A percentile compares a stretch with the other conserved stretches of the same genome.
phyloP scores from a whole-genome alignment of 92 coral and sea anemone genomes.

The Porites evermanni region DNA sequence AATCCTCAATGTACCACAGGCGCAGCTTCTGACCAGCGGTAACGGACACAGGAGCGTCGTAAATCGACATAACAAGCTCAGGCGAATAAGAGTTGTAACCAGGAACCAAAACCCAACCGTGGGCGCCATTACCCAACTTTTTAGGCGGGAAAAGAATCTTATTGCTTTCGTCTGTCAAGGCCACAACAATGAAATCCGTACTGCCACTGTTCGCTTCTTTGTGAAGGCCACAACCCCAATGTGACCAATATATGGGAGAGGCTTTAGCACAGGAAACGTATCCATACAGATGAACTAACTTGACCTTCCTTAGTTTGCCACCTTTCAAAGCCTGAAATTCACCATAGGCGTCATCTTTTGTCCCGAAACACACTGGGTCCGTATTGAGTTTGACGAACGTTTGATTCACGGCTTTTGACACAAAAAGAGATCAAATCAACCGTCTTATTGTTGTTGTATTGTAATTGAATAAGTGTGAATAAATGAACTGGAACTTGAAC shows the following conservation, averaged over 20 bases:
- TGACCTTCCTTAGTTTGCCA: background rate
- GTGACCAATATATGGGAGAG: background rate
- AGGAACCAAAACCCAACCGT: background rate
- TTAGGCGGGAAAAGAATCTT: background rate
- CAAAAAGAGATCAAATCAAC: no score
- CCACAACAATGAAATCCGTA: background rate
- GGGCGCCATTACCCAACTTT: background rate
- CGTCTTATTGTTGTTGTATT: no score
- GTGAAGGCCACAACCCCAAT: background rate
- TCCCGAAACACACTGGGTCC: slow-evolving; percentile 8
- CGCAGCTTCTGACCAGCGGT: slow-evolving; percentile 7
- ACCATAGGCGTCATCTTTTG: background rate
- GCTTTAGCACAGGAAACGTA: background rate
- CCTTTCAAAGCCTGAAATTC: background rate
- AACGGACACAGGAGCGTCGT: background rate
- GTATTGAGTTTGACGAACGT: background rate
- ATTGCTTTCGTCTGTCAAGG: background rate
- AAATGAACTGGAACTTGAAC: no score
- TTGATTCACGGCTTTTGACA: no score
- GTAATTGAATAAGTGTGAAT: no score
- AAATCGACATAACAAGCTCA: background rate
- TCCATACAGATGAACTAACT: slow-evolving; percentile 12
- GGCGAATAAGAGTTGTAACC: background rate
- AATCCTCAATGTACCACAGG: slow-evolving; percentile 9
- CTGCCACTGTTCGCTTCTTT: background rate